phyloP scores from a whole-genome alignment of 2,797 vertebrate species.

The Phalanger gymnotis region DNA sequence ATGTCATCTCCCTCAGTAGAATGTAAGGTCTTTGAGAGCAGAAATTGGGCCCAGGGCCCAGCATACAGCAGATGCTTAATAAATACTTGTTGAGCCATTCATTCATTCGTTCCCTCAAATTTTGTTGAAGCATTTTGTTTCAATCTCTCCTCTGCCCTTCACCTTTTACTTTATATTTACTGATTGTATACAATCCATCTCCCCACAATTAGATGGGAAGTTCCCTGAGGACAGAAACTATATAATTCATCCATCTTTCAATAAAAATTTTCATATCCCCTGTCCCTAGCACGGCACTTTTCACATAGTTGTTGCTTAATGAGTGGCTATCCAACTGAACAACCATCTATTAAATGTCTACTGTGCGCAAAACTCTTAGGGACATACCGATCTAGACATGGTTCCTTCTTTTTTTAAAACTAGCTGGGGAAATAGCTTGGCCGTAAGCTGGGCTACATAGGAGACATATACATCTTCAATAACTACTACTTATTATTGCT shows the following conservation, averaged over 20 bases:
- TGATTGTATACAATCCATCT: not conserved
- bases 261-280: not conserved
- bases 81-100: not conserved
- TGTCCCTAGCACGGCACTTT: not conserved
- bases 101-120: not conserved
- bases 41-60: not conserved
- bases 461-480: not conserved
- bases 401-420: not conserved
- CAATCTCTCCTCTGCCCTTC: not conserved
- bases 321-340: not conserved
- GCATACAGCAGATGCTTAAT: not conserved
- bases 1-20: not conserved
- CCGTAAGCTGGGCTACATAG: not conserved
- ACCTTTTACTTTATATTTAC: not conserved
- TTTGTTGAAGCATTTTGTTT: not conserved
- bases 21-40: not conserved
- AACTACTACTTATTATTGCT: not conserved
- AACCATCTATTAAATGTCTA: not conserved
- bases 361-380: not conserved
- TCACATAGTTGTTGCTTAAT: not conserved
- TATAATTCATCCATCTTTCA: not conserved
- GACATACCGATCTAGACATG: not conserved
- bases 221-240: not conserved
- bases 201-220: not conserved
- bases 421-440: not conserved